Percentiles rank a stretch among this genome's conserved stretches.
Evolutionary conservation across 2,113 vertebrate genomes (phyloP).

Genomic region (Gymnobelideus leadbeateri): DNA sequence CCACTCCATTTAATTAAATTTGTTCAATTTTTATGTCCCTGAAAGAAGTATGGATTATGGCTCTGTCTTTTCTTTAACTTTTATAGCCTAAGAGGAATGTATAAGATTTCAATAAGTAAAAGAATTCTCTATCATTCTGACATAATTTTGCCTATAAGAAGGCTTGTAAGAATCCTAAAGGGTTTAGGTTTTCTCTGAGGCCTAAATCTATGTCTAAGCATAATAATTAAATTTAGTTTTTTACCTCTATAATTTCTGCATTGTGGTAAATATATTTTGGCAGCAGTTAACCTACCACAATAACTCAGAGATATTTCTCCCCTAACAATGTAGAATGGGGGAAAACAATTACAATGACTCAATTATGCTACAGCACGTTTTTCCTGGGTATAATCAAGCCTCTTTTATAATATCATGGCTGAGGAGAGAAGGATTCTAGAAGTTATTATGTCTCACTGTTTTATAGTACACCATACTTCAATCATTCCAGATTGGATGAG

Average conservation of each 20-base stretch:
- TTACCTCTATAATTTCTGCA: neutral
- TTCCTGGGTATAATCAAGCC: neutral
- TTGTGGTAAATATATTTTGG: neutral
- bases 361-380: neutral
- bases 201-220: neutral
- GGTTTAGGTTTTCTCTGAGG: neutral
- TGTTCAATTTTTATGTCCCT: neutral
- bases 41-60: neutral
- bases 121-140: neutral
- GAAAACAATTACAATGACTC: neutral
- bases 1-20: neutral
- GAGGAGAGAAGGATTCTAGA: conserved; percentile 16
- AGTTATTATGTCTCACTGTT: neutral
- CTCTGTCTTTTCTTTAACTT: too few relatives aligned
- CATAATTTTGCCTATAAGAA: neutral
- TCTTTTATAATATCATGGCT: neutral
- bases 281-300: neutral
- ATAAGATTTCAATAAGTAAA: neutral
- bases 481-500: too few relatives aligned
- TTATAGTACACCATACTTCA: neutral
- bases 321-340: neutral
- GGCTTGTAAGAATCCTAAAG: neutral
- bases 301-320: neutral
- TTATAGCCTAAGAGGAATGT: neutral
- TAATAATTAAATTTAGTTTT: neutral